phyloP scores from a whole-genome alignment of 2,797 vertebrate species.

The Perdix hodgsoniae region DNA sequence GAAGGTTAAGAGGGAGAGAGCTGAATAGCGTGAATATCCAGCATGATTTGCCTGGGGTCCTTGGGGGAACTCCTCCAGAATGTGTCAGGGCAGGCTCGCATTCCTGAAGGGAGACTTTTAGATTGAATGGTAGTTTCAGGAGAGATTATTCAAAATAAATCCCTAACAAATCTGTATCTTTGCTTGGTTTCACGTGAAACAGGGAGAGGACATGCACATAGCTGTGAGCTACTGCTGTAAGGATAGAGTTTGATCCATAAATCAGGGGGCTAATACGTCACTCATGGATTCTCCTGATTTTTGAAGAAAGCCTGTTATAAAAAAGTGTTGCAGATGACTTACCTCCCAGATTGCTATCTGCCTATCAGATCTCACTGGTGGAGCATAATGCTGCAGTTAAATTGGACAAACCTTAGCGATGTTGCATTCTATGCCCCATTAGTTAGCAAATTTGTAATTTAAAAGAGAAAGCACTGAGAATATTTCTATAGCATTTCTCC shows the following conservation, averaged over 20 bases:
- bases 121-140: conserved; percentile 13
- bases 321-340: neutral
- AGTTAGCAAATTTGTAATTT: neutral
- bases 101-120: conserved; percentile 49
- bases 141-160: conserved; percentile 36
- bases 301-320: neutral
- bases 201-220: neutral
- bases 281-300: neutral
- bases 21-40: neutral
- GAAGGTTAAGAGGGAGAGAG: neutral
- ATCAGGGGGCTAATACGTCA: neutral
- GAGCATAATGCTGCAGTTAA: conserved; percentile 21
- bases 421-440: neutral
- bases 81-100: conserved; percentile 1
- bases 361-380: neutral
- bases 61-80: neutral
- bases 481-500: neutral
- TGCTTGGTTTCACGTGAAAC: conserved; percentile 30
- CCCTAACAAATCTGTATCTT: conserved; percentile 4
- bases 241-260: neutral
- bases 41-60: neutral
- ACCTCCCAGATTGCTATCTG: neutral
- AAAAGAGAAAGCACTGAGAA: neutral
- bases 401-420: neutral
- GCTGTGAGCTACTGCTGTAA: neutral